Base-by-base conservation (phyloP, 2,888 invertebrate species). In the Stenichneumon culpator region DNA sequence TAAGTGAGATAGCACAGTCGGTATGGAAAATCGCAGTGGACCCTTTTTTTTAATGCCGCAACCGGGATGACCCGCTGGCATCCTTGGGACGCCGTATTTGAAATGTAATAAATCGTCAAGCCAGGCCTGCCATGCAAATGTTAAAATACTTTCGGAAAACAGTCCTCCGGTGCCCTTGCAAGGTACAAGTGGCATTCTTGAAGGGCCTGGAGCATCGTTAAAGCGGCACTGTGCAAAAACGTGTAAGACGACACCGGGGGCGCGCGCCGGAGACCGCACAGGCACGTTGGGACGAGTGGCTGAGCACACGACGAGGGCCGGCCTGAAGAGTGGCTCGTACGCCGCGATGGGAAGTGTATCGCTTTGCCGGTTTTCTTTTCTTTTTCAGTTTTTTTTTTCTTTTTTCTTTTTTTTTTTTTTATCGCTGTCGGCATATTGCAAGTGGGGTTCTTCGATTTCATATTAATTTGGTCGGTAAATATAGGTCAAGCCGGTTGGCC, bases 191-290 rank as follows among this genome's bases (percentile, higher is more conserved):
- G 78, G 60, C 73, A 84, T 81, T 81, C 73, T 74, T 54, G 52
- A 70, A 84, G 84, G 81, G 84, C 81, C 78, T 84, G 78, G 78
- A 82, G 74, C 57, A 65, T 81, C 84, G 78, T 81, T 82, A 74
- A 69, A 84, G 78, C 84, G 84, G 84, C 81, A 84, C 81, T 84
- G 84, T 65, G 78, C 47, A 72, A 77, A 69, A 77, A 77, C 74
- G 28, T 78, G 78, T 79, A 84, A 84, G 81, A 84, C 84, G 84
- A 82, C 69, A 84, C 81, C 81, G 60, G 72, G 69, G 79, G 68
- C 72, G 75, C 75, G 73, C 83, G 79, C 70, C 52, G 69, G 72
- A 77, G 67, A 70, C 60, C 32, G 28, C 60, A 68, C 39, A 75
- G 63, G 52, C 65, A 75, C 75, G 75, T 65, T 67, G 54, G 75